A percentile compares a stretch with the other conserved stretches of the same genome.
Conservation (phyloP, 2,113 vertebrate species). For the Camelus bactrianus region DNA sequence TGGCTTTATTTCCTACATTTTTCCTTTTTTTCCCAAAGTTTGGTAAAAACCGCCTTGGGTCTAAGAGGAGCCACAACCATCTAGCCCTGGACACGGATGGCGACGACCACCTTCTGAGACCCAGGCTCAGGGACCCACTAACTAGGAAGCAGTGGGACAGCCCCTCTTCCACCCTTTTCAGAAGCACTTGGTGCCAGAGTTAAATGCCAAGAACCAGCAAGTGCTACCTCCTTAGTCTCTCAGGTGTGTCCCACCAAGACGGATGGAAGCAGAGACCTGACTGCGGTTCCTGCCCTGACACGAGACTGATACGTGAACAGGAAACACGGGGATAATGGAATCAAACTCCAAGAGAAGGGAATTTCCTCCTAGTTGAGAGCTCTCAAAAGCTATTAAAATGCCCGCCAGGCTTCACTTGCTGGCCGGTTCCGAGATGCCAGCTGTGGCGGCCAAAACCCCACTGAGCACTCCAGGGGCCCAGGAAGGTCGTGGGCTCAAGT, state of each 20-base stretch:
- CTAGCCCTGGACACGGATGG: neutral
- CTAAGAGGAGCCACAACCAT: neutral
- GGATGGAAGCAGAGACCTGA: neutral
- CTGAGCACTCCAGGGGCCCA: neutral
- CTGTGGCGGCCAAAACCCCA: neutral
- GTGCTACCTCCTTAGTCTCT: neutral
- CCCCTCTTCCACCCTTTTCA: neutral
- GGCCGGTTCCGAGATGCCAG: fast-evolving
- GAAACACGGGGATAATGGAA: neutral
- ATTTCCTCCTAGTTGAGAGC: neutral
- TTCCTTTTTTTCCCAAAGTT: neutral
- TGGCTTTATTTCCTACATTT: neutral
- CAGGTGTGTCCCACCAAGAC: neutral
- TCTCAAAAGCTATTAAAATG: neutral
- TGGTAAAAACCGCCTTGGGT: neutral
- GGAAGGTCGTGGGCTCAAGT: neutral
- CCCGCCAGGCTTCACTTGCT: neutral
- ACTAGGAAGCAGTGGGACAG: fast-evolving
- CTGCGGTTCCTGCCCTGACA: neutral
- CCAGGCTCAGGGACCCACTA: neutral
- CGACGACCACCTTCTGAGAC: too few relatives aligned
- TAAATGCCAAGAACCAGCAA: too few relatives aligned
- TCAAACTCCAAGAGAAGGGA: neutral
- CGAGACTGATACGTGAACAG: neutral
- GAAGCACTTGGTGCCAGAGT: neutral